Base-by-base conservation (phyloP, 1,140 invertebrate species). In the Drosophila setifemur region DNA sequence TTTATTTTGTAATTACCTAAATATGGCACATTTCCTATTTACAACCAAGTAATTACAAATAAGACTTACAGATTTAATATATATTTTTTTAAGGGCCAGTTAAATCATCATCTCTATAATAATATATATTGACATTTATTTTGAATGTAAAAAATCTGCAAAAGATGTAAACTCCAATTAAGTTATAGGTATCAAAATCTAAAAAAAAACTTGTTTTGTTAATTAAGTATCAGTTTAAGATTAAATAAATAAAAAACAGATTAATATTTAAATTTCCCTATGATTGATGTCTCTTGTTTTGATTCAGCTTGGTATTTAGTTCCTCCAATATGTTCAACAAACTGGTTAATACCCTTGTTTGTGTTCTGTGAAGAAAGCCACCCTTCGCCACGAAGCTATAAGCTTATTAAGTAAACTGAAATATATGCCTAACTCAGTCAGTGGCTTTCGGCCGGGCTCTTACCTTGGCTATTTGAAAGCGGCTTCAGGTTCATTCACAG, bases 401-500 rank as follows among this genome's bases (percentile, higher is more conserved):
- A 63, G 60, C 60, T 63, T 29, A 64, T 64, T 61, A 64, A 7
- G 28, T 16, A 28, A 40, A 9, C 60, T 47, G 23, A 29, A 61
- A 33, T 42, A 57, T 18, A 42, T 42, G 16, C 53, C 19, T 11
- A 26, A 26, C 18, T 6, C 42, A 11, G 14, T 18, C 55, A 25
- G 8, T 25, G 42, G 29, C 8, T 31, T 23, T 23, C 14, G 19
- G 19, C 3, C 19, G 29, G 37, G n/a, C 48, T 42, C 26, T 31
- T 33, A 29, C 11, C 31, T 19, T 2, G 31, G 19, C 40, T 8
- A 61, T 64, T 47, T 28, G 40, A 60, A 61, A 47, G 23, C 54
- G 45, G 70, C 26, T 39, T 40, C 42, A 48, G 6, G 37, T 67
- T 72, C 78, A 83, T 85, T 83, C 74, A 85, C 74, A 71, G 63